phyloP scores from a whole-genome alignment of 2,888 invertebrate genomes.

The Dimorphilus gyrociliatus region DNA sequence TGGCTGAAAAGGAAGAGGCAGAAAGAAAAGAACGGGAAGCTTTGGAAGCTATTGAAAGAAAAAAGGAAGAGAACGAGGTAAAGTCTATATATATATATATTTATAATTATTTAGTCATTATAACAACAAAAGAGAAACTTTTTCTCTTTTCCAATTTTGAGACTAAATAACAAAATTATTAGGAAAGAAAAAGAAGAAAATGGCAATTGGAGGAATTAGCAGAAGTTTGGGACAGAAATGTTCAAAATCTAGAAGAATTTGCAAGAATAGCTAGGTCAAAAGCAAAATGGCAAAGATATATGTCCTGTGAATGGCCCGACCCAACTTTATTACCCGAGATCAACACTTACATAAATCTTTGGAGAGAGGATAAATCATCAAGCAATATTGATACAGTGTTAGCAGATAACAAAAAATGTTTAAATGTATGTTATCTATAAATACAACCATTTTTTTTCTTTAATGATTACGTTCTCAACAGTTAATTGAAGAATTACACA shows the following conservation, averaged over 20 bases:
- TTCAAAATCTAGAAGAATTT: no score
- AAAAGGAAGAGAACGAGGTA: constrained; percentile 20
- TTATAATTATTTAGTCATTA: no score
- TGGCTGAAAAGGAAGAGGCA: constrained; percentile 16
- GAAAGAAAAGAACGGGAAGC: constrained; percentile 16
- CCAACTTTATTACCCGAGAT: constrained; percentile 33
- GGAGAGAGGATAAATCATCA: constrained; percentile 19
- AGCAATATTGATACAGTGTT: constrained; percentile 22
- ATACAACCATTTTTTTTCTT: neutral
- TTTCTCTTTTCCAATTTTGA: no score
- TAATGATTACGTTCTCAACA: constrained; percentile 9
- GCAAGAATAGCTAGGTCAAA: neutral
- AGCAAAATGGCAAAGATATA: constrained; percentile 31
- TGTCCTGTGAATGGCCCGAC: constrained; percentile 36
- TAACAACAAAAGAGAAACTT: no score
- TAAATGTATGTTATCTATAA: constrained; percentile 18
- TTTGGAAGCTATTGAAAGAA: constrained; percentile 16
- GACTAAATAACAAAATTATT: no score
- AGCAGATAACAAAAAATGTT: constrained; percentile 22
- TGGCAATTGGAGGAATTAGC: constrained; percentile 24
- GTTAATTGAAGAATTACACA: constrained; percentile 25
- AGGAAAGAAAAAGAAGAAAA: constrained; percentile 26
- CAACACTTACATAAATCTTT: constrained; percentile 34
- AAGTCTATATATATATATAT: no score
- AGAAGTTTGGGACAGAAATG: constrained; percentile 17